phyloP scores from a whole-genome alignment of 2,113 vertebrate genomes.

The Accipiter virgatus region DNA sequence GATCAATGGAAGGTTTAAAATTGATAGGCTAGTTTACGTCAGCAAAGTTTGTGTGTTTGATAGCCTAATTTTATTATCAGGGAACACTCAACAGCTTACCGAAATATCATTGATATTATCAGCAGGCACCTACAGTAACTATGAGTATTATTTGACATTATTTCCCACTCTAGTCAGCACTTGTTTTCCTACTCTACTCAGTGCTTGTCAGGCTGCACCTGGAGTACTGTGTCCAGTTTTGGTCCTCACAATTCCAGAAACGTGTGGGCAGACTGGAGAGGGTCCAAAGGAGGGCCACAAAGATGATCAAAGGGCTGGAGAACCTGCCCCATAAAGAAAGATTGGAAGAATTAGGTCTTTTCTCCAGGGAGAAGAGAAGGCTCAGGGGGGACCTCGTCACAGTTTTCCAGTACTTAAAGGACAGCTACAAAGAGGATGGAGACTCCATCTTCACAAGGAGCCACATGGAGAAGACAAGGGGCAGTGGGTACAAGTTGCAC shows the following conservation, averaged over 20 bases:
- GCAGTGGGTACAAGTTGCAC: neutral
- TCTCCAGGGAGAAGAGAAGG: neutral
- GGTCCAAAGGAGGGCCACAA: neutral
- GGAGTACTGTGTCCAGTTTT: neutral
- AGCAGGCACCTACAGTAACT: neutral
- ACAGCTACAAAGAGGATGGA: neutral
- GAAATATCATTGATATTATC: neutral
- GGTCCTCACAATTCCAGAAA: neutral
- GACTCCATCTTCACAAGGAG: neutral
- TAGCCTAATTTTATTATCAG: neutral
- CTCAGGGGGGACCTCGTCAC: neutral
- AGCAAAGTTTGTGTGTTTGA: neutral
- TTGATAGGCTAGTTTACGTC: neutral
- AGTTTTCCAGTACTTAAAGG: neutral
- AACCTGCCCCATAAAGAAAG: neutral
- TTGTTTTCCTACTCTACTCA: neutral
- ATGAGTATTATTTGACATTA: neutral
- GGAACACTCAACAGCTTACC: neutral
- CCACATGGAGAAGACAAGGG: neutral
- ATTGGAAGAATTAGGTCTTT: neutral
- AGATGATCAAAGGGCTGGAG: neutral
- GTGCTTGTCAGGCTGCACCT: neutral
- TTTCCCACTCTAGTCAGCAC: neutral
- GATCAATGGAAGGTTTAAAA: neutral
- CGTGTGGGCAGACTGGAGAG: neutral